Evolutionary conservation across 2,797 vertebrate genomes (phyloP), one percentile per base, ranked within the genome.

Genomic region (Sciurus vulgaris): DNA sequence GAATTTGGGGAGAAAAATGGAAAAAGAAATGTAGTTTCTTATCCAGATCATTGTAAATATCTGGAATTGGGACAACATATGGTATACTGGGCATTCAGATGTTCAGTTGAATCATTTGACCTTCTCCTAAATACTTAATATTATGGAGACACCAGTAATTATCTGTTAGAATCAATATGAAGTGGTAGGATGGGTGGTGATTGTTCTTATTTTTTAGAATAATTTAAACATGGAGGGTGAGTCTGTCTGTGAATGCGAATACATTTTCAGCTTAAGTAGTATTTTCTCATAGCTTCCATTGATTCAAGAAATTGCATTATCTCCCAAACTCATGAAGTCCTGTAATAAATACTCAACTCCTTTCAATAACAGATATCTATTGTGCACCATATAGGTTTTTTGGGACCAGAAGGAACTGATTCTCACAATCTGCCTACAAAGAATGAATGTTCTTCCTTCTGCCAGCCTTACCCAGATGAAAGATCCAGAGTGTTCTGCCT

Each of bases 141-240:
- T 93, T 90, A 15, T 7, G 12, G 93, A 96, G 92, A 26, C 6
- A 79, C 54, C 87, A 51, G 77, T 94, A 49, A 2, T 17, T 95
- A n/a, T 86, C 4, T 67, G 0, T 47, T 96, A 97, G 97, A 95
- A 95, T 94, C 87, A 90, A 82, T 85, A 81, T 4, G 69, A 90
- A 73, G 86, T 63, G 30, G 44, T 78, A 59, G n/a, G 76, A 1
- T 4, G 4, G 49, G 20, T 56, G 28, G 18, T 1, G 24, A 44
- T 33, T 86, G 9, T 56, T 92, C 33, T 73, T 65, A 72, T 61
- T 88, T 81, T 93, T 73, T 76, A 47, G 65, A 81, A 76, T 72
- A 61, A 76, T 70, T 89, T 51, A 91, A 95, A 81, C 33, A 49
- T 35, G 38, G 24, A 61, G 38, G 51, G 54, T 33, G 51, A 54